These are phyloP conservation scores for Pseudochirops cupreus DNA, from an alignment of 2,797 vertebrate species.

Conservation along the genomic window DNA sequence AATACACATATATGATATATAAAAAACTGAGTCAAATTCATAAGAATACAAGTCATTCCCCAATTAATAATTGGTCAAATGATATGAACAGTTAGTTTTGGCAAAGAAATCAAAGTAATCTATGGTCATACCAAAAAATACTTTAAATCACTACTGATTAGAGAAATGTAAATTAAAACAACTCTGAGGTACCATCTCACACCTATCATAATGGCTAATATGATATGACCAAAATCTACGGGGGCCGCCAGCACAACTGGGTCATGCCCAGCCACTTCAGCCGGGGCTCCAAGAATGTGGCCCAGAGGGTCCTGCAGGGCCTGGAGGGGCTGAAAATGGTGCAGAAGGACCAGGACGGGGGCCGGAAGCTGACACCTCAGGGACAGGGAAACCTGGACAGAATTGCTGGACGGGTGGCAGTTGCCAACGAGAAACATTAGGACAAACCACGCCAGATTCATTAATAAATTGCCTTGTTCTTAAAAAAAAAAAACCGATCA, in stretches of 20 bases:
- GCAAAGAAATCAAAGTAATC: neutral
- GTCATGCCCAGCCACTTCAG: no score
- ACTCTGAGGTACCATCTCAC: neutral
- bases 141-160: neutral
- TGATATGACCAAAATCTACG: neutral
- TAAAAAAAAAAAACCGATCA: neutral
- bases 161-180: neutral
- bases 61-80: neutral
- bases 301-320: no score
- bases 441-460: no score
- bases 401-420: no score
- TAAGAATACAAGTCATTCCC: neutral
- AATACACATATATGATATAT: neutral
- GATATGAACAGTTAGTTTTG: neutral
- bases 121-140: neutral
- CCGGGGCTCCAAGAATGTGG: no score
- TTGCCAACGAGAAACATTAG: no score
- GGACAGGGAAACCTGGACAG: no score
- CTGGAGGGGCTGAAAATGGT: no score
- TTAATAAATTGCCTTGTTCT: no score
- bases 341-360: no score
- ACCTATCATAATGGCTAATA: neutral
- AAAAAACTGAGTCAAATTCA: neutral
- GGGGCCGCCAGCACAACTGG: no score
- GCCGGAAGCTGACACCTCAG: no score